phyloP scores from a whole-genome alignment of 37 sponge, comb jelly and placozoan species.

The Crambe crambe region DNA sequence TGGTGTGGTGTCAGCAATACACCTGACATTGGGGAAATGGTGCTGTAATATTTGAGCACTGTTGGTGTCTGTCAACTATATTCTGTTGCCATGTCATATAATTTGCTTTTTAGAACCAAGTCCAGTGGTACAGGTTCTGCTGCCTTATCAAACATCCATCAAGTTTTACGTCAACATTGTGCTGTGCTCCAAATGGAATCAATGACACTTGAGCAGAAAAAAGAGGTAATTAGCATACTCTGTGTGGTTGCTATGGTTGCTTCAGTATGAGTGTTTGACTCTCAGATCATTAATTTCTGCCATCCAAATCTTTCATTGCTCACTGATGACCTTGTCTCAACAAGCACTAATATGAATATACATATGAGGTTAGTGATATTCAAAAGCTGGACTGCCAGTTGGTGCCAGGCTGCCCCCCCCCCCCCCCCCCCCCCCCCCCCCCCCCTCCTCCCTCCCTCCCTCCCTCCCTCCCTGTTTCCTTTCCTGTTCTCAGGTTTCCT shows the following conservation, averaged over 20 bases:
- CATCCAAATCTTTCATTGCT: constrained; percentile 4
- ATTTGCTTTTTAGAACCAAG: not conserved
- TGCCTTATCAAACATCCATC: not conserved
- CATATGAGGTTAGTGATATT: constrained; percentile 31
- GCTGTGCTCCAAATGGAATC: not conserved
- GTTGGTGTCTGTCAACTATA: too few relatives aligned
- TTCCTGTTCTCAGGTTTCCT: too few relatives aligned
- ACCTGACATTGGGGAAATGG: too few relatives aligned
- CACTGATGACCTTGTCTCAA: constrained; percentile 5
- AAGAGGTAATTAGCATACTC: not conserved
- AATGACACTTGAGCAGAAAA: not conserved
- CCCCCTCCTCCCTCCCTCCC: too few relatives aligned
- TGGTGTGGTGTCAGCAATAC: too few relatives aligned
- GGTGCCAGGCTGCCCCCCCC: too few relatives aligned
- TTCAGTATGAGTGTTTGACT: not conserved
- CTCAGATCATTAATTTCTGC: constrained; percentile 6
- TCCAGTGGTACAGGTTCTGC: not conserved
- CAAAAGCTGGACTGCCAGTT: not conserved
- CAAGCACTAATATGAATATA: not conserved
- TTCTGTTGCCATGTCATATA: too few relatives aligned
- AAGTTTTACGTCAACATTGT: constrained; percentile 13
- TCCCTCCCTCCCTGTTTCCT: too few relatives aligned
- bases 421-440: too few relatives aligned
- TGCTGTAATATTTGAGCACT: too few relatives aligned
- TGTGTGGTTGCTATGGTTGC: not conserved